Conservation (phyloP, 2,888 invertebrate genomes). For the Drosophila tripunctata region DNA sequence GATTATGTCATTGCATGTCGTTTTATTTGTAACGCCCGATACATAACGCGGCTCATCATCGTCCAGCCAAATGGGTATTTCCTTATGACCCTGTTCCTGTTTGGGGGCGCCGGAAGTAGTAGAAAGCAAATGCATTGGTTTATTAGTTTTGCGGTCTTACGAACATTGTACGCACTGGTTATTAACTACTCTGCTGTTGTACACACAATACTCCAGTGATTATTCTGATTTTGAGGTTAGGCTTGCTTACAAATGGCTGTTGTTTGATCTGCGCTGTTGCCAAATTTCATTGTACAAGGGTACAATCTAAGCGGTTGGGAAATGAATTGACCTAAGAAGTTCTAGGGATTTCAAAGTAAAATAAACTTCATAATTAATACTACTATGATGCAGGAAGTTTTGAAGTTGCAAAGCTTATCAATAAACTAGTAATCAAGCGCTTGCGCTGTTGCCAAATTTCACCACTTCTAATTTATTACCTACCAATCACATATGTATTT, state of each 20-base stretch:
- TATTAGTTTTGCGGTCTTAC: slow-evolving; percentile 7
- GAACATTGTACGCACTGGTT: neutral
- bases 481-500: too few species aligned
- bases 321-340: too few species aligned
- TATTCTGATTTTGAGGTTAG: neutral
- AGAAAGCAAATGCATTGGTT: slow-evolving; percentile 18
- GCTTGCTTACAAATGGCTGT: neutral
- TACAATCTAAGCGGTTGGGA: too few species aligned
- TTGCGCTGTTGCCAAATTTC: neutral
- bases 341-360: too few species aligned
- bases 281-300: slow-evolving; percentile 1
- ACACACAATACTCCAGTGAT: neutral
- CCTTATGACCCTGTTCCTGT: slow-evolving; percentile 80
- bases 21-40: slow-evolving; percentile 82
- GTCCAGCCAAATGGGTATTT: slow-evolving; percentile 83
- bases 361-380: too few species aligned
- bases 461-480: too few species aligned
- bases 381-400: too few species aligned
- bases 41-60: slow-evolving; percentile 82
- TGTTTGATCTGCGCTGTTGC: neutral
- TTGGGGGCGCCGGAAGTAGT: slow-evolving; percentile 5
- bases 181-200: neutral
- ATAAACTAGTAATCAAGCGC: too few species aligned
- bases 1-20: slow-evolving; percentile 84
- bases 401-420: too few species aligned